Base-by-base conservation (phyloP, 2,113 vertebrate genomes). In the Xenopus borealis region DNA sequence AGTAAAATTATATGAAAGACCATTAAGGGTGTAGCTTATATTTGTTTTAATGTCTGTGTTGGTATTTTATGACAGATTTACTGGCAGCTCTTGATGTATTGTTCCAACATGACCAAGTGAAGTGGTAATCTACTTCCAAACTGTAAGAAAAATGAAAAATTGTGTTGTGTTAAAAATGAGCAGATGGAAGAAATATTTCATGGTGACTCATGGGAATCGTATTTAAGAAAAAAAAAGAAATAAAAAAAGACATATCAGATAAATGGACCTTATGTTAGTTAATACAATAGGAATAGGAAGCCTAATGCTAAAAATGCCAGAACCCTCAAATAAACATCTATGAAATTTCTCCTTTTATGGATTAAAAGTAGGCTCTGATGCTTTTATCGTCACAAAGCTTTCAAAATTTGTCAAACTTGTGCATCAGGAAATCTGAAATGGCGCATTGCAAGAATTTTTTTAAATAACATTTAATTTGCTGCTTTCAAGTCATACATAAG, bases 91-190 rank as follows among this genome's bases (percentile, higher is more conserved):
- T 61, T 61, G 58, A 61, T 61, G 58, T 61, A 61, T 61, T 61
- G 58, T 61, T 23, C 19, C 18, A 7, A 23, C 14, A 61, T 18
- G 58, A 61, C 18, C 19, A 18, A 23, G 58, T 61, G 58, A 61
- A 20, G 58, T 61, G 18, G 18, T 61, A 27, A 61, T 61, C 58
- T 61, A 61, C 58, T 61, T 61, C 13, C 11, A 61, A 61, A 61
- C 7, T 61, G 20, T 6, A 18, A 61, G 58, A 14, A 20, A 11
- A 61, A 20, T 61, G 58, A 61, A 61, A 61, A 61, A 61, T 61
- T 10, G 58, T 61, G 58, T 61, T 61, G 58, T 61, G 58, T 8
- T 20, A 55, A 61, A 61, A 27, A 18, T 12, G 58, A 61, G 13
- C 19, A 61, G 58, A 61, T 61, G 58, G 58, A 61, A 12, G 18